phyloP scores from a whole-genome alignment of 2,888 invertebrate species.

The Scelioninae gen. 1 region DNA sequence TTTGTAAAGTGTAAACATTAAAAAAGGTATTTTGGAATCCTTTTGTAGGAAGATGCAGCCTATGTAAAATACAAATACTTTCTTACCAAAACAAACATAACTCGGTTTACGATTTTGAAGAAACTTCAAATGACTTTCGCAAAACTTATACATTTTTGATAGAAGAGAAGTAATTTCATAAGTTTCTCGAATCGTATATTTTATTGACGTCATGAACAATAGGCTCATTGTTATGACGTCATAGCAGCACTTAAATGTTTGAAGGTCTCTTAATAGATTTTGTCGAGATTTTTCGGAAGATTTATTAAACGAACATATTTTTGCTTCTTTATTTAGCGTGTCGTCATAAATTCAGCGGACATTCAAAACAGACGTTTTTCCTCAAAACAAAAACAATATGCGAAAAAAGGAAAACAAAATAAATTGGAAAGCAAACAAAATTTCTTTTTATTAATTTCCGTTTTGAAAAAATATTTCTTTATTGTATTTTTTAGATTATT shows the following conservation, averaged over 20 bases:
- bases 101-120: no score
- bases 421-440: not conserved
- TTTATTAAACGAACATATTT: slow-evolving; percentile 1
- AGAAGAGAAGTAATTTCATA: slow-evolving; percentile 26
- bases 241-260: slow-evolving; percentile 12
- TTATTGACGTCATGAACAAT: slow-evolving; percentile 32
- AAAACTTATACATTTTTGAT: no score
- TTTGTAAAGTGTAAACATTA: no score
- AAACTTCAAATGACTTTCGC: no score
- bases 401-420: not conserved
- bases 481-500: no score
- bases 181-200: slow-evolving; percentile 14
- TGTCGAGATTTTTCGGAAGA: not conserved
- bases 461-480: not conserved
- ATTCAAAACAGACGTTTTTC: no score
- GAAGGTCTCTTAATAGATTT: slow-evolving; percentile 23
- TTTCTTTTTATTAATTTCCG: not conserved
- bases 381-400: no score
- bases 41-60: no score
- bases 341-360: not conserved
- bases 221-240: slow-evolving; percentile 34
- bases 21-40: no score
- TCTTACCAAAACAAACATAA: no score
- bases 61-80: no score
- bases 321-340: slow-evolving; percentile 3